Evolutionary conservation across 2,113 vertebrate genomes (phyloP), one percentile per base, ranked within the genome.

Genomic region (Camelus dromedarius): DNA sequence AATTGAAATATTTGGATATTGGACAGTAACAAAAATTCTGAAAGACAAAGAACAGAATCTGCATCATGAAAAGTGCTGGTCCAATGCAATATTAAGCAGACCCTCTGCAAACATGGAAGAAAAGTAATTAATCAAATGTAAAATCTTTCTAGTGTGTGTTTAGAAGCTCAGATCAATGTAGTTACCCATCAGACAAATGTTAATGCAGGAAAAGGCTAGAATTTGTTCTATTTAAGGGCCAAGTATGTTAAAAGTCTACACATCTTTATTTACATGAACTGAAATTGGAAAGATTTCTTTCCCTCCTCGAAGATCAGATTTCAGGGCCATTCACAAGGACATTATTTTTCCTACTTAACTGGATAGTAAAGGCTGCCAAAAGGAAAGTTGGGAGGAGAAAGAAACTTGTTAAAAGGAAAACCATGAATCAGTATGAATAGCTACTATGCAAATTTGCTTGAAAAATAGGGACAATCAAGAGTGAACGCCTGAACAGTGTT

Each of bases 61-160:
- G 32, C 38, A 80, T 10, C 56, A 26, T 58, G 15, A 69, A 46
- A 67, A 67, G 13, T 77, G 9, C 42, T 42, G 26, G 46, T 35
- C 32, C 4, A 66, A 46, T 10, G 54, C 3, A 64, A 35, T 8
- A 20, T n/a, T 35, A 30, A 84, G 10, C n/a, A 12, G n/a, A 22
- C 35, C 80, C 14, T 86, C 66, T 64, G 60, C 52, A 94, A 95
- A 94, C 35, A 81, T 1, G n/a, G 14, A 77, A 92, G n/a, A 96
- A 50, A 76, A 28, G 22, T 24, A 89, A 70, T 52, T 58, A 11
- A n/a, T 85, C 18, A 69, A 94, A 60, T 20, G 28, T 77, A 76
- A 89, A 72, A 46, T 30, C 11, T 38, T 70, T 93, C 72, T 52
- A 58, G 19, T 19, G 30, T 67, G 30, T 70, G 24, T 86, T 73